phyloP scores from a whole-genome alignment of 2,113 vertebrate genomes.

The Synodontis membranacea region DNA sequence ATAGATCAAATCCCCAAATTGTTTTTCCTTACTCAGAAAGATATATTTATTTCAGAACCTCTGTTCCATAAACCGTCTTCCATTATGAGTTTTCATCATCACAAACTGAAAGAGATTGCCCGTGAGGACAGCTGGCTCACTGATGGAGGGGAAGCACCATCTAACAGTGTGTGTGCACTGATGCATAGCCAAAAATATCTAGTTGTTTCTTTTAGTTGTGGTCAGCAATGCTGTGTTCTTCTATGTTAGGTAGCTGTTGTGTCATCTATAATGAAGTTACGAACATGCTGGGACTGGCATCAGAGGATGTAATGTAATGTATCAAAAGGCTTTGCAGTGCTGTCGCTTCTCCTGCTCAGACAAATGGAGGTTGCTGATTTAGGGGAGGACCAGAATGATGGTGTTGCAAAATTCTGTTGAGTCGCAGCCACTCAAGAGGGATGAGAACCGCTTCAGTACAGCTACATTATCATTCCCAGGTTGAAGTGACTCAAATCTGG shows the following conservation, averaged over 20 bases:
- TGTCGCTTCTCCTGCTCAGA: background rate
- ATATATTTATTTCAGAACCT: background rate
- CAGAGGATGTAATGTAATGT: background rate
- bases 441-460: background rate
- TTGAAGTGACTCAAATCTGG: no score
- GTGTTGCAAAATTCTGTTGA: background rate
- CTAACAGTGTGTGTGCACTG: background rate
- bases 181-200: background rate
- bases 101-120: background rate
- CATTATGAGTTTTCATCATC: background rate
- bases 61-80: background rate
- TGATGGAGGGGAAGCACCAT: no score
- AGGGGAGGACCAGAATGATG: background rate
- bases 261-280: background rate
- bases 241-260: background rate
- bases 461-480: no score
- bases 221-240: background rate
- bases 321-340: background rate
- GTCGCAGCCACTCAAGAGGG: background rate
- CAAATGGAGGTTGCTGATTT: background rate
- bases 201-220: background rate
- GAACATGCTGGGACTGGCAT: no score
- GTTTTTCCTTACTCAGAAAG: background rate
- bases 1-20: background rate
- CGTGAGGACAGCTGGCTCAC: background rate